Percentiles rank a stretch among this genome's conserved stretches.
These are phyloP conservation scores for Gambusia yucatana DNA, from an alignment of 2,797 vertebrate genomes.

Conservation along the genomic window DNA sequence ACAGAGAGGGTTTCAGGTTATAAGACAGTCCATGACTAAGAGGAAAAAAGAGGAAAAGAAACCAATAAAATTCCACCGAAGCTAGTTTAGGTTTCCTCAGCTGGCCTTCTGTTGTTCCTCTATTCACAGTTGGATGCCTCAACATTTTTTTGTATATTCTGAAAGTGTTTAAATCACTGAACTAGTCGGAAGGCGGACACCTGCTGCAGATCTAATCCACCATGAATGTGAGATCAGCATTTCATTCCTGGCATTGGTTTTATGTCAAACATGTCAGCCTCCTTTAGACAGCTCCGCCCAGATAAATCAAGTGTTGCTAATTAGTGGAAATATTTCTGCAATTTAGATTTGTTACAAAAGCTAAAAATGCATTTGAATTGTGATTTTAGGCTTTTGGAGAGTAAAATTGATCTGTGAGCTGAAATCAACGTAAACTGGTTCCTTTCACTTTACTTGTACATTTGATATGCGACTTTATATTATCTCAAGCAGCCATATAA, in stretches of 20 bases:
- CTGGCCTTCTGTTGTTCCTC: neutral
- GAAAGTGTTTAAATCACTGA: neutral
- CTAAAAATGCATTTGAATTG: neutral
- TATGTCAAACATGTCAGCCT: conserved; percentile 1
- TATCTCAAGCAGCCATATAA: conserved; percentile 2
- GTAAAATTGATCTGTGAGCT: neutral
- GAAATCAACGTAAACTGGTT: neutral
- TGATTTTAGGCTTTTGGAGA: neutral
- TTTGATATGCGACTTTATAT: neutral
- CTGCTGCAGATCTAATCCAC: conserved; percentile 4
- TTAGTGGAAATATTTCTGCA: neutral
- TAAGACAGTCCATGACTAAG: conserved; percentile 36
- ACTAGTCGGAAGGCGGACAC: neutral
- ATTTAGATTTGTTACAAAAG: neutral
- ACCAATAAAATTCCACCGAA: neutral
- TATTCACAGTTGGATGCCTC: neutral
- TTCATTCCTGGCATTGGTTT: conserved; percentile 10
- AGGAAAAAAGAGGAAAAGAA: conserved; percentile 25
- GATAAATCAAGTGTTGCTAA: neutral
- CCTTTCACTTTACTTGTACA: neutral
- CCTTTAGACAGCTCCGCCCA: neutral
- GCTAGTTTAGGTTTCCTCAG: neutral
- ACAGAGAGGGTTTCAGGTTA: conserved; percentile 51
- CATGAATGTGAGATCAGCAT: conserved; percentile 11
- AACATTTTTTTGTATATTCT: neutral